Evolutionary conservation across 2,797 vertebrate genomes (phyloP).

Genomic region (Poecile montanus): DNA sequence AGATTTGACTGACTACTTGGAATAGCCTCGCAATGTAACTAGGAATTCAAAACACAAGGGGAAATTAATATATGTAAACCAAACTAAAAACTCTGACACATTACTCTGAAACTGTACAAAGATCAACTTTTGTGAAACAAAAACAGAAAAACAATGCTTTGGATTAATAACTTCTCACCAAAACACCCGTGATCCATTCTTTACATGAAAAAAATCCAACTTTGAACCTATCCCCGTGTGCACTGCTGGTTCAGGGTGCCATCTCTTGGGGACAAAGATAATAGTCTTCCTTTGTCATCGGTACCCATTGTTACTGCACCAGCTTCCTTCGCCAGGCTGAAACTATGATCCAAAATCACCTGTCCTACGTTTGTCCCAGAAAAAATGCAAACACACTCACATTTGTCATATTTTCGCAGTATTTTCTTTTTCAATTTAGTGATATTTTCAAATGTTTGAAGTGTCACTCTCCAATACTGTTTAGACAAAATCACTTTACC

Average conservation of each 20-base stretch:
- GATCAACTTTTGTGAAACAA: neutral
- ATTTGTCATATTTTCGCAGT: neutral
- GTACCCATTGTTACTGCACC: neutral
- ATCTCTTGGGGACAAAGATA: neutral
- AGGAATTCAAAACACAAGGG: neutral
- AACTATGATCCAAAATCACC: neutral
- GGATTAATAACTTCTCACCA: neutral
- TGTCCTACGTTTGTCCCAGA: neutral
- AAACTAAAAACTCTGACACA: neutral
- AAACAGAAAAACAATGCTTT: neutral
- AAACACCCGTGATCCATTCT: neutral
- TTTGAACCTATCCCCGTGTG: neutral
- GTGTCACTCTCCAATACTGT: neutral
- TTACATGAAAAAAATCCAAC: neutral
- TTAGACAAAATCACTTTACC: neutral
- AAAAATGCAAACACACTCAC: neutral
- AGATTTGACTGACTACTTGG: neutral
- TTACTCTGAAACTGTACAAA: neutral
- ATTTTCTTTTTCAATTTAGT: neutral
- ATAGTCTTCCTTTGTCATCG: neutral
- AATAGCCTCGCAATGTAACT: neutral
- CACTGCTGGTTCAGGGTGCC: slow-evolving; percentile 9
- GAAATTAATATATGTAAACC: neutral
- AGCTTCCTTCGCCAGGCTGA: neutral
- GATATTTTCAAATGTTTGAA: neutral